Base-by-base conservation (phyloP, 92 coral and sea anemone genomes). In the Heteractis magnifica region DNA sequence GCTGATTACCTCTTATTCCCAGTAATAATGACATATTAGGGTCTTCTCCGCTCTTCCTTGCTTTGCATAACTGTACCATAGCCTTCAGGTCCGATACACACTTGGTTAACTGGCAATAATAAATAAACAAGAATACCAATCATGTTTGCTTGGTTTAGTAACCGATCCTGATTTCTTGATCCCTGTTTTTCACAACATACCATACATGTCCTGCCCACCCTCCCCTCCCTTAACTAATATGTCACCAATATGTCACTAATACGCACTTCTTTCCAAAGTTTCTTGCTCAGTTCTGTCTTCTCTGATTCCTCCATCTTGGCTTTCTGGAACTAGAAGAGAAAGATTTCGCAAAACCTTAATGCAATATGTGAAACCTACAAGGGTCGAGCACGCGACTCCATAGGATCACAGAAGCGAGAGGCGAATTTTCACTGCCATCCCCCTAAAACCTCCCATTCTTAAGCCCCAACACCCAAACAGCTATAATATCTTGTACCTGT, bases 1-100 rank as follows among this genome's bases (percentile, higher is more conserved):
- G 13, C 13, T 53, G 58, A 87, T 78, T 76, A 91, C 94, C 85
- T 91, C 87, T 85, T 16, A 85, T 60, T 0, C 98, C 98, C 9
- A 93, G 90, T 52, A 93, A 65, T 51, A 91, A 74, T 4, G 98
- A 91, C 94, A 93, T 93, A 80, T 91, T 90, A 12, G 98, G 98
- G 44, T 93, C 98, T 74, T 91, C 91, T 83, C 98, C 98, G 72
- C 86, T 86, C 65, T 86, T 93, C 71, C 98, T 87, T 53, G 93
- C 95, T 23, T 88, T 80, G 76, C 94, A 93, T 72, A 93, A 83
- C 89, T 93, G 98, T 26, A 93, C 87, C 51, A 93, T 94, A 26
- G 91, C 91, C 82, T 89, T 91, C 26, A 93, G 88, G 23, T 93
- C 98, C 14, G 86, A 82, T 6, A 90, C 89, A 64, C 98, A 93